Percentiles rank a stretch among this genome's conserved stretches.
These are phyloP conservation scores for Eupithecia tripunctaria DNA, from an alignment of 2,888 invertebrate species.

Conservation along the genomic window DNA sequence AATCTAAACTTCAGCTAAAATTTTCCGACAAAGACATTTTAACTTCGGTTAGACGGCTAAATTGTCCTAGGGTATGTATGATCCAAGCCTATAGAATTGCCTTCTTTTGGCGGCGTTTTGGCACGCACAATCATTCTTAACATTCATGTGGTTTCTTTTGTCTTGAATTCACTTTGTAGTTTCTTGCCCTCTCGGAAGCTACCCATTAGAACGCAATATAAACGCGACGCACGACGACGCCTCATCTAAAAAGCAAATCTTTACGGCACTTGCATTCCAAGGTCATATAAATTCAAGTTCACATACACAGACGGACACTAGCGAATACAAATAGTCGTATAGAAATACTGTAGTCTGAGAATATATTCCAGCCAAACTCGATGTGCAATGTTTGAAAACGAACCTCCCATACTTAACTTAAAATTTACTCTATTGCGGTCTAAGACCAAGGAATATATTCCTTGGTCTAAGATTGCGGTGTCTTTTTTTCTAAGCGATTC, in stretches of 20 bases:
- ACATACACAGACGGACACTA: constrained; percentile 10
- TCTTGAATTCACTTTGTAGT: constrained; percentile 14
- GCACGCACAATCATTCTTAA: constrained; percentile 5
- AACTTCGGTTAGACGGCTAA: neutral
- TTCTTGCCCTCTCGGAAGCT: constrained; percentile 22
- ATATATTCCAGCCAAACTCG: too few species aligned
- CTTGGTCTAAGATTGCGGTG: too few species aligned
- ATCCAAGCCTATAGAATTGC: neutral
- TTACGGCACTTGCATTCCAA: constrained; percentile 27
- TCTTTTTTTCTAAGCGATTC: too few species aligned
- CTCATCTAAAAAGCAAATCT: constrained; percentile 37
- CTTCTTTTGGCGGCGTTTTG: constrained; percentile 18
- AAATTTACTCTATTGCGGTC: too few species aligned
- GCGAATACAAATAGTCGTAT: constrained; percentile 19
- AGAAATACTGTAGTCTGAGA: neutral
- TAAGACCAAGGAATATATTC: too few species aligned
- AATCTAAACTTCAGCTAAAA: neutral
- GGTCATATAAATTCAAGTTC: constrained; percentile 31
- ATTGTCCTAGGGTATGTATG: neutral
- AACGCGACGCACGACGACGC: constrained; percentile 21
- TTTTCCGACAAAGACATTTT: neutral
- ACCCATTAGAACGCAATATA: constrained; percentile 27
- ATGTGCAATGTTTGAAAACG: too few species aligned
- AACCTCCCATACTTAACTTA: too few species aligned
- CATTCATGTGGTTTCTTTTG: constrained; percentile 27